Percentiles rank a stretch among this genome's conserved stretches.
phyloP scores from a whole-genome alignment of 2,797 vertebrate genomes.

The Enteromius argenteus region DNA sequence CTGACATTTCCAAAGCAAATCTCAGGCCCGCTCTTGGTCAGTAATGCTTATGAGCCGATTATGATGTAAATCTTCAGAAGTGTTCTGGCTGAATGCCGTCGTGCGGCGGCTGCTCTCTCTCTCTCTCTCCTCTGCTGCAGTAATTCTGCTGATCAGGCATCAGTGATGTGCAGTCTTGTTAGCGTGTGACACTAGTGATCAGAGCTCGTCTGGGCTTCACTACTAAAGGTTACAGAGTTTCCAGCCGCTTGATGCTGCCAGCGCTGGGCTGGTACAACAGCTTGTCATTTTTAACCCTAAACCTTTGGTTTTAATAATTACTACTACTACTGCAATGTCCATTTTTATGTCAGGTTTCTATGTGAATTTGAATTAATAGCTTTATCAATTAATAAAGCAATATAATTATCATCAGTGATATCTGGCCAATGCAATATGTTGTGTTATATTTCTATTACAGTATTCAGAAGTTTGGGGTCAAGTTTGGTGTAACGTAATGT shows the following conservation, averaged over 20 bases:
- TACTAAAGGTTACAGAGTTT: background rate
- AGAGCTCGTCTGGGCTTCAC: background rate
- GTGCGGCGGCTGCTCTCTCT: conserved; percentile 31
- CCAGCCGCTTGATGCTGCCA: background rate
- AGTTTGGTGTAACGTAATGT: too few species aligned
- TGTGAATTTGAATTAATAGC: background rate
- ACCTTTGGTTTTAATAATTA: background rate
- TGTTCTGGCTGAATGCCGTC: conserved; percentile 23
- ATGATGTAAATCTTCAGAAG: conserved; percentile 55
- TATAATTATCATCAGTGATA: background rate
- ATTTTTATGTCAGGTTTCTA: background rate
- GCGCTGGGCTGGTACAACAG: background rate
- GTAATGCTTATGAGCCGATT: conserved; percentile 58
- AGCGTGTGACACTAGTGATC: background rate
- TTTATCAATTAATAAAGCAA: background rate
- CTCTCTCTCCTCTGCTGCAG: conserved; percentile 11
- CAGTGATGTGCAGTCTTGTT: background rate
- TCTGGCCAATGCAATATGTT: background rate
- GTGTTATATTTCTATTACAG: background rate
- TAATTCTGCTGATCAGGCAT: conserved; percentile 19
- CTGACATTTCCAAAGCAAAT: conserved; percentile 59
- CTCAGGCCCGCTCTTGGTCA: conserved; percentile 48
- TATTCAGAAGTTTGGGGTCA: too few species aligned
- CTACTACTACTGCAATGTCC: background rate
- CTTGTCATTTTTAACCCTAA: background rate